Evolutionary conservation across 53 echinoderm and acorn worm species (phyloP).

Genomic region (Luidia sarsii): DNA sequence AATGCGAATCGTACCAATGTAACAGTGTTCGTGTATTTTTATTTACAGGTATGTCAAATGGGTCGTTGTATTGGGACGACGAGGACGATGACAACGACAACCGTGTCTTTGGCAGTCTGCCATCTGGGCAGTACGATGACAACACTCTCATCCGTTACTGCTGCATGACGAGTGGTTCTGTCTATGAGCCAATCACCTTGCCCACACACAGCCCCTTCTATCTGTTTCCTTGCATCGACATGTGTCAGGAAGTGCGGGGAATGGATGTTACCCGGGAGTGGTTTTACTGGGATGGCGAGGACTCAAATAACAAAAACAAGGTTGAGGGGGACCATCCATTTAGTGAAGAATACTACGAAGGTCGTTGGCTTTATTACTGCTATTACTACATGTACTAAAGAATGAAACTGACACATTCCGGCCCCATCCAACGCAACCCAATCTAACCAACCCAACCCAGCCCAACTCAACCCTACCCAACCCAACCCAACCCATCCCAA

Average conservation of each 20-base stretch:
- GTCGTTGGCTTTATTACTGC: constrained; percentile 28
- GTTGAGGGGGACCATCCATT: constrained; percentile 46
- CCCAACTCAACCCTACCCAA: too few relatives aligned
- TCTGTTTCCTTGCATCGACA: constrained; percentile 41
- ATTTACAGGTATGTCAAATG: constrained; percentile 30
- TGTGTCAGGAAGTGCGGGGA: constrained; percentile 75
- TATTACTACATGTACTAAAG: neutral
- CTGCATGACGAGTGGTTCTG: constrained; percentile 54
- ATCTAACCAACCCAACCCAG: too few relatives aligned
- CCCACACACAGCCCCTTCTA: constrained; percentile 60
- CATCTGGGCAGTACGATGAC: constrained; percentile 47
- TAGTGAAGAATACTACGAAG: neutral
- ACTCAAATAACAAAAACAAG: constrained; percentile 20
- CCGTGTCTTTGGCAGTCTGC: constrained; percentile 45
- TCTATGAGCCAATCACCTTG: constrained; percentile 53
- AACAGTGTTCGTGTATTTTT: neutral
- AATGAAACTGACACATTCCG: too few relatives aligned
- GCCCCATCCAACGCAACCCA: too few relatives aligned
- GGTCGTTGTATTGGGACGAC: constrained; percentile 57
- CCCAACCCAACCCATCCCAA: too few relatives aligned
- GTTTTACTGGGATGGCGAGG: constrained; percentile 65
- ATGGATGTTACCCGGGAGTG: constrained; percentile 52
- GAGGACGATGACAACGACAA: constrained; percentile 27
- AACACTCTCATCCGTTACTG: constrained; percentile 67
- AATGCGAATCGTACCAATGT: neutral